phyloP scores from a whole-genome alignment of 2,888 invertebrate species.

The Acleris laterana region DNA sequence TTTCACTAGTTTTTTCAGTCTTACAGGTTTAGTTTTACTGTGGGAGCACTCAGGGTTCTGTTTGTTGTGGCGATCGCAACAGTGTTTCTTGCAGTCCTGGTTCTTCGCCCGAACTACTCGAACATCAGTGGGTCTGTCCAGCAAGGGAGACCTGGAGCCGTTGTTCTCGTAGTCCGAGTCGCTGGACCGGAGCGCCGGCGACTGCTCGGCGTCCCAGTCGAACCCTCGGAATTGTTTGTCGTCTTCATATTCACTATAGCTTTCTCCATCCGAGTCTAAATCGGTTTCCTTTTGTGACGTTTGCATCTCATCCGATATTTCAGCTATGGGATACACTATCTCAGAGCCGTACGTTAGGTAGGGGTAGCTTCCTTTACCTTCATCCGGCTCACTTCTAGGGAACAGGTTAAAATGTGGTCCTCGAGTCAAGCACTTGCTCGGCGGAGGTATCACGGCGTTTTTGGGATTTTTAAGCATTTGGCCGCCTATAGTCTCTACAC shows the following conservation, averaged over 20 bases:
- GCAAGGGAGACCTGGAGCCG: constrained; percentile 88
- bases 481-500: constrained; percentile 90
- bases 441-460: constrained; percentile 86
- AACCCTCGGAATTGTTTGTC: constrained; percentile 82
- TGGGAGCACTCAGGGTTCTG: constrained; percentile 60
- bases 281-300: constrained; percentile 87
- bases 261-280: constrained; percentile 84
- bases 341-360: constrained; percentile 88
- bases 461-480: constrained; percentile 87
- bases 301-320: constrained; percentile 92
- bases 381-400: constrained; percentile 86
- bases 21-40: constrained; percentile 72
- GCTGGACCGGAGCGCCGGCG: constrained; percentile 76
- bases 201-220: constrained; percentile 79
- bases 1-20: constrained; percentile 74
- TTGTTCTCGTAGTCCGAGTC: constrained; percentile 89
- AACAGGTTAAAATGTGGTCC: constrained; percentile 89
- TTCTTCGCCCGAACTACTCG: constrained; percentile 72
- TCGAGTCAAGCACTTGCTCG: constrained; percentile 87
- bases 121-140: constrained; percentile 80
- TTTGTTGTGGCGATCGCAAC: constrained; percentile 66
- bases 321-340: constrained; percentile 93
- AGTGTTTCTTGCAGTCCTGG: constrained; percentile 70
- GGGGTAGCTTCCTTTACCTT: constrained; percentile 89
- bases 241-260: constrained; percentile 86